Percentiles rank a stretch among this genome's conserved stretches.
phyloP scores from a whole-genome alignment of 2,888 invertebrate genomes.

The Acleris sparsana region DNA sequence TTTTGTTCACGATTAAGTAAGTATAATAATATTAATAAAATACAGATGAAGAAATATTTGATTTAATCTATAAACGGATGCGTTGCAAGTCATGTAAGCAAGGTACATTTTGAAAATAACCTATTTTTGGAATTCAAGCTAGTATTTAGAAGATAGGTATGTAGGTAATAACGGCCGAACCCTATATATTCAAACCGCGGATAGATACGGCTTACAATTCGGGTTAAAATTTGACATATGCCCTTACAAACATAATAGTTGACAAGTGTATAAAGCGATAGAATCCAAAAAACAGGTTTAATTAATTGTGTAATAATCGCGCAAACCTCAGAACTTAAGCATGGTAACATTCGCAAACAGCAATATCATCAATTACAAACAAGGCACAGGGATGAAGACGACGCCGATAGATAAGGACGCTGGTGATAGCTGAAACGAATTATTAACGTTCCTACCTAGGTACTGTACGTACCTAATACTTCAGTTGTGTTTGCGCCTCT shows the following conservation, averaged over 20 bases:
- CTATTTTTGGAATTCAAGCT: no score
- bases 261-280: no score
- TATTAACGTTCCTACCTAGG: slow-evolving; percentile 45
- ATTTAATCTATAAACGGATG: not conserved
- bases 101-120: not conserved
- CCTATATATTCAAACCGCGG: no score
- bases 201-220: no score
- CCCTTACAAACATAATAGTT: no score
- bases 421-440: slow-evolving; percentile 55
- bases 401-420: slow-evolving; percentile 38
- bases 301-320: no score
- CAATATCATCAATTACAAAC: slow-evolving; percentile 36
- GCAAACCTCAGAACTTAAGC: not conserved
- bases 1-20: no score
- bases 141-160: no score
- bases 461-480: slow-evolving; percentile 51
- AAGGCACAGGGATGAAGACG: slow-evolving; percentile 30
- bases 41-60: slow-evolving; percentile 3
- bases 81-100: slow-evolving; percentile 21
- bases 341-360: slow-evolving; percentile 41
- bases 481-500: slow-evolving; percentile 58
- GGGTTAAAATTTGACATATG: no score
- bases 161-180: no score
- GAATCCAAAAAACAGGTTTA: no score
- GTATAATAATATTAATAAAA: slow-evolving; percentile 1